Conservation (phyloP, 2,888 invertebrate species). For the Macaria liturata region DNA sequence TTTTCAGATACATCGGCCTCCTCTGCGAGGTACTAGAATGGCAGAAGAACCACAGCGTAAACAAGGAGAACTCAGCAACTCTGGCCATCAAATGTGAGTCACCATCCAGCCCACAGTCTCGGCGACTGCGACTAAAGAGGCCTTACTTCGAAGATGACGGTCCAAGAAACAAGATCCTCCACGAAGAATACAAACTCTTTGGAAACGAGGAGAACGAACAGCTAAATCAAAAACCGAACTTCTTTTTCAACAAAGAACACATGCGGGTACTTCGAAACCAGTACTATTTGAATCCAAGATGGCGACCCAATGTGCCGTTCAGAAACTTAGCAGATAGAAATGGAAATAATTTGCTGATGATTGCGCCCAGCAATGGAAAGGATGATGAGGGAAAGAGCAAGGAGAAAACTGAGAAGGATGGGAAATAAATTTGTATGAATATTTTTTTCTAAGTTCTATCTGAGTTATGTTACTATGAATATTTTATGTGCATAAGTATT, state of each 20-base stretch:
- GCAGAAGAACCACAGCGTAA: constrained; percentile 86
- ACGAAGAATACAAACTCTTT: constrained; percentile 56
- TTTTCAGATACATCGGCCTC: constrained; percentile 91
- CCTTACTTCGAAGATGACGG: constrained; percentile 63
- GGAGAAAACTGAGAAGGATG: constrained; percentile 41
- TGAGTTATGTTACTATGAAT: too few species aligned
- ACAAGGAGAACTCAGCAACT: constrained; percentile 71
- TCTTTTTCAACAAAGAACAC: constrained; percentile 67
- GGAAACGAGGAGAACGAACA: constrained; percentile 74
- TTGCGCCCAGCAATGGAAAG: constrained; percentile 79
- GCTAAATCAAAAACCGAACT: constrained; percentile 53
- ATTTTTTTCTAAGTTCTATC: too few species aligned
- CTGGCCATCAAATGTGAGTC: constrained; percentile 82
- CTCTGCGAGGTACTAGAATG: constrained; percentile 94
- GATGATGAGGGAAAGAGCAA: constrained; percentile 50
- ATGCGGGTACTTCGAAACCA: constrained; percentile 64
- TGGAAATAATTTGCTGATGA: constrained; percentile 87
- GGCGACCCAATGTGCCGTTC: constrained; percentile 75
- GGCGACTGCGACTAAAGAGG: constrained; percentile 63
- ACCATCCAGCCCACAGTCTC: constrained; percentile 63
- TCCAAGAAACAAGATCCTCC: constrained; percentile 51
- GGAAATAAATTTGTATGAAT: constrained; percentile 26
- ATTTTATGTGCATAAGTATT: too few species aligned
- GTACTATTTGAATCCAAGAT: constrained; percentile 66
- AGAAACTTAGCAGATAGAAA: constrained; percentile 81